Evolutionary conservation across 2,113 vertebrate species (phyloP), one percentile per base, ranked within the genome.

Genomic region (Murina feae): DNA sequence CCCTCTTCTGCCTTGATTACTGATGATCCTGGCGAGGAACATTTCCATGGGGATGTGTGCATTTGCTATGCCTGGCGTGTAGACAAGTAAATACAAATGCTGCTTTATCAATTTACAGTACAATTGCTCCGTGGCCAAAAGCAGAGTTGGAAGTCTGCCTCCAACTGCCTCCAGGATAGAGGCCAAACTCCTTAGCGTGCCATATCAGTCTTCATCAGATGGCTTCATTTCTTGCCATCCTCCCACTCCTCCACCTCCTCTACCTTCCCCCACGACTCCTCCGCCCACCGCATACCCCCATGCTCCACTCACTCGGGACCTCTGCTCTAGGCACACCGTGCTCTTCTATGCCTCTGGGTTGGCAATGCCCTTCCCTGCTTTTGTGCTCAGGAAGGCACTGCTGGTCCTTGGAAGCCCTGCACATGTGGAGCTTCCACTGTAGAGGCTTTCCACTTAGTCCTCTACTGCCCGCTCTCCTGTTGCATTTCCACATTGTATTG

Each of bases 61-160:
- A 75, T 95, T 97, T 96, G 93, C 91, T 90, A 12, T 81, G 80
- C 84, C 94, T 97, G 93, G 89, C 94, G 92, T 30, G 23, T 65
- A 79, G 94, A 95, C 63, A 96, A 94, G 63, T 93, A 84, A 94
- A 93, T 90, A 85, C 37, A 90, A 97, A 90, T 76, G 30, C 72
- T 85, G 72, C 85, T 94, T 95, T 96, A 93, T 96, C 96, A 96
- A 65, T 95, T 97, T 96, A 84, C 86, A 94, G 42, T 85, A 74
- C 14, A 65, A n/a, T 58, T 47, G 47, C 87, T 93, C 49, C 1
- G 4, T 85, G 86, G 93, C 84, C 95, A 94, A 87, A 66, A 91
- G 75, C 84, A 74, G 93, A 94, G n/a, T 51, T 95, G 95, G 86
- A 96, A 93, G 21, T 83, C 65, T 87, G 94, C 86, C 76, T 93